Conservation (phyloP, 2,113 vertebrate species). For the Pluvialis apricaria region DNA sequence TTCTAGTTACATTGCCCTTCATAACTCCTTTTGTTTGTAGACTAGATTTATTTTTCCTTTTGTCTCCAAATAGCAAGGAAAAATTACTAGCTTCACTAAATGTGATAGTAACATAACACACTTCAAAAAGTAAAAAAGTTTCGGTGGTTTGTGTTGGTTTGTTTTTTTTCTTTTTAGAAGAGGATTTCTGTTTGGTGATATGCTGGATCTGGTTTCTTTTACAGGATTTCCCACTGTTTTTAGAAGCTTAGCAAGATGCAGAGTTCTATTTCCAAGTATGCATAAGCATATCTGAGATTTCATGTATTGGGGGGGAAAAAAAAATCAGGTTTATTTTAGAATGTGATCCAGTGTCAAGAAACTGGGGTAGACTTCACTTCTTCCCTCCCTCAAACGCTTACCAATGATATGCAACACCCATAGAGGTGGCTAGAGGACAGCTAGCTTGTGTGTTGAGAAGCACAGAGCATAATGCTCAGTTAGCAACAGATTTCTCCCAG, state of each 20-base stretch:
- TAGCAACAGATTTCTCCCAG: conserved; percentile 30
- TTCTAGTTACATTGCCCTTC: conserved; percentile 2
- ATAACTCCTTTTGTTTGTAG: neutral
- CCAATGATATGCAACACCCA: neutral
- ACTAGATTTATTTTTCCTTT: neutral
- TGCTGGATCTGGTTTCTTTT: neutral
- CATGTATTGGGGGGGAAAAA: neutral
- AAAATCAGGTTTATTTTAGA: neutral
- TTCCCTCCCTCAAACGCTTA: neutral
- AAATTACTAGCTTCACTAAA: neutral
- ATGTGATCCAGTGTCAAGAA: neutral
- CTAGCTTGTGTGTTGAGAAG: neutral
- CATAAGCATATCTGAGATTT: neutral
- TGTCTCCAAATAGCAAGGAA: neutral
- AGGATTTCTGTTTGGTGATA: neutral
- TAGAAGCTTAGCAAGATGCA: neutral
- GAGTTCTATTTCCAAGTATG: neutral
- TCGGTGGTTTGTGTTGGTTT: neutral
- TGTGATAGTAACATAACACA: neutral
- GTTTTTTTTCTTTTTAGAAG: neutral
- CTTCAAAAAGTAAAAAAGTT: neutral
- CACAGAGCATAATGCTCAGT: neutral
- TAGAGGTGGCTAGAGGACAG: neutral
- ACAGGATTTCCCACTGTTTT: neutral
- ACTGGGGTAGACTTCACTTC: neutral